Percentiles rank a stretch among this genome's conserved stretches.
Evolutionary conservation across 1,140 invertebrate genomes (phyloP).

Genomic region (Atopsyche davidsoni): DNA sequence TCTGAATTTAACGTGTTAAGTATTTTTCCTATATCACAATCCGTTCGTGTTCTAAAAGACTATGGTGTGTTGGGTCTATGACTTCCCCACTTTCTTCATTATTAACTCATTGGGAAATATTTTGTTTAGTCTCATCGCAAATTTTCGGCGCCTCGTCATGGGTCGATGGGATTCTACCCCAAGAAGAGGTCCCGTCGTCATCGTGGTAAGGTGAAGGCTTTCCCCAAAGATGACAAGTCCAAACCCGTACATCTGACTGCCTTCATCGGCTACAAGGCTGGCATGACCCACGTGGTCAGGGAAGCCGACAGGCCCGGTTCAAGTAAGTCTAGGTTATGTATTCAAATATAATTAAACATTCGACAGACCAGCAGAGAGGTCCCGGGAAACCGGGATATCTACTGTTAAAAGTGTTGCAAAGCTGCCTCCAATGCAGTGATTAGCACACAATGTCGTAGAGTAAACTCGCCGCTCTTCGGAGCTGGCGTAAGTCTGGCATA

Average conservation of each 20-base stretch:
- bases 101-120: no score
- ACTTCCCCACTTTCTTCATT: no score
- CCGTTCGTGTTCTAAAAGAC: no score
- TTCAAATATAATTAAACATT: neutral
- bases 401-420: slow-evolving; percentile 14
- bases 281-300: slow-evolving; percentile 99
- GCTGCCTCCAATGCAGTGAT: slow-evolving; percentile 27
- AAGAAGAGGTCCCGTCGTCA: slow-evolving; percentile 94
- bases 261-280: slow-evolving; percentile 98
- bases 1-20: no score
- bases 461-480: slow-evolving; percentile 37
- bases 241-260: slow-evolving; percentile 98
- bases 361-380: slow-evolving; percentile 14
- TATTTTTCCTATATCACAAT: no score
- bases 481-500: slow-evolving; percentile 44
- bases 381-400: slow-evolving; percentile 14
- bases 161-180: slow-evolving; percentile 99
- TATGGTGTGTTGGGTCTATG: no score
- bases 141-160: slow-evolving; percentile 98
- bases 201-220: slow-evolving; percentile 98
- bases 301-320: slow-evolving; percentile 99
- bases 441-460: slow-evolving; percentile 40
- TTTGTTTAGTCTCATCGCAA: slow-evolving; percentile 91
- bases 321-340: slow-evolving; percentile 64
- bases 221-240: slow-evolving; percentile 95